A percentile compares a stretch with the other conserved stretches of the same genome.
Conservation (phyloP, 2,888 invertebrate species). For the Ecdyonurus torrentis region DNA sequence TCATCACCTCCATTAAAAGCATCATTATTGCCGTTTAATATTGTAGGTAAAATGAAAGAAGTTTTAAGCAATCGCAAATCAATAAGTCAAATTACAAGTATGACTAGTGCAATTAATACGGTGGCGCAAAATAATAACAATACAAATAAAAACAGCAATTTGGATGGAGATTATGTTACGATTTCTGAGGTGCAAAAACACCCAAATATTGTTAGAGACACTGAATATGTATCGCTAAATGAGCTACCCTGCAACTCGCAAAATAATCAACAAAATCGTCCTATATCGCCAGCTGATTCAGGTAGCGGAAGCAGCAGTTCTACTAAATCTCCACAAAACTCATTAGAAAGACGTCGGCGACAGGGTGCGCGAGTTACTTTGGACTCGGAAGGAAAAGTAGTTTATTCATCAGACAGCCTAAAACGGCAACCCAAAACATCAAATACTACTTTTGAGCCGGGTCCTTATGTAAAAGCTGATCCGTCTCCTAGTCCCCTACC, state of each 20-base stretch:
- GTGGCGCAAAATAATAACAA: conserved; percentile 1
- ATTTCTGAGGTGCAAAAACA: conserved; percentile 59
- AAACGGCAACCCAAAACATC: conserved; percentile 46
- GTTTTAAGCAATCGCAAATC: conserved; percentile 23
- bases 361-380: conserved; percentile 65
- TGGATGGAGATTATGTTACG: conserved; percentile 62
- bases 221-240: conserved; percentile 66
- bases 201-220: conserved; percentile 25
- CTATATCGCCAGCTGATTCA: neutral
- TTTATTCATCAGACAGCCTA: conserved; percentile 73
- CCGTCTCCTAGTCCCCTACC: conserved; percentile 24
- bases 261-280: neutral
- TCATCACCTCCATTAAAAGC: conserved; percentile 26
- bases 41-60: conserved; percentile 48
- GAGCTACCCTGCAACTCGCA: conserved; percentile 40
- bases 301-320: neutral
- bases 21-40: conserved; percentile 44
- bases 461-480: conserved; percentile 38
- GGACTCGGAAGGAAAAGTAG: conserved; percentile 74
- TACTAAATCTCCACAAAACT: conserved; percentile 21
- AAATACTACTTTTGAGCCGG: conserved; percentile 53
- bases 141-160: conserved; percentile 3
- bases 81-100: conserved; percentile 8
- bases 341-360: conserved; percentile 34
- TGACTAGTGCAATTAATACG: neutral